phyloP scores from a whole-genome alignment of 2,888 invertebrate species.

The Cephus nigrinus region DNA sequence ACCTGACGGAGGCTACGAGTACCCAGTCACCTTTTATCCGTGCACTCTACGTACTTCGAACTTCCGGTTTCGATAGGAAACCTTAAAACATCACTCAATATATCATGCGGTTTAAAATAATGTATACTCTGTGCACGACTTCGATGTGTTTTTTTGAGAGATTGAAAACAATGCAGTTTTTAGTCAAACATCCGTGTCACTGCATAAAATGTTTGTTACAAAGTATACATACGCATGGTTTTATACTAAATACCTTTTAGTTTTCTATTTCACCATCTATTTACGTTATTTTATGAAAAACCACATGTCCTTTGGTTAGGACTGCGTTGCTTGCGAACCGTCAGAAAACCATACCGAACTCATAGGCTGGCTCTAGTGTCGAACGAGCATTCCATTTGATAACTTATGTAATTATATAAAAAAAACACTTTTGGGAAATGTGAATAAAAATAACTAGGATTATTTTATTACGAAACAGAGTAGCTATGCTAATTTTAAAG shows the following conservation, averaged over 20 bases:
- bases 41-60: not conserved
- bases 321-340: too few relatives aligned
- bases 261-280: too few relatives aligned
- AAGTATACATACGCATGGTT: too few relatives aligned
- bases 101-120: not conserved
- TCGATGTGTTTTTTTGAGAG: too few relatives aligned
- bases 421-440: not conserved
- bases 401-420: not conserved
- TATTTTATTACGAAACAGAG: not conserved
- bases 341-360: too few relatives aligned
- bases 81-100: not conserved
- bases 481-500: not conserved
- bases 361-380: not conserved
- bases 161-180: too few relatives aligned
- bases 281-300: too few relatives aligned
- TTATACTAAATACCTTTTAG: too few relatives aligned
- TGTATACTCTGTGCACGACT: not conserved
- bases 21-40: constrained; percentile 8
- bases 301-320: too few relatives aligned
- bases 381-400: not conserved
- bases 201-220: too few relatives aligned
- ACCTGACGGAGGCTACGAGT: constrained; percentile 20
- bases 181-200: too few relatives aligned
- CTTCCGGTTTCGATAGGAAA: constrained; percentile 2
- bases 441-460: not conserved